A percentile compares a stretch with the other conserved stretches of the same genome.
Evolutionary conservation across 2,888 invertebrate genomes (phyloP).

Genomic region (Pelosia muscerda): DNA sequence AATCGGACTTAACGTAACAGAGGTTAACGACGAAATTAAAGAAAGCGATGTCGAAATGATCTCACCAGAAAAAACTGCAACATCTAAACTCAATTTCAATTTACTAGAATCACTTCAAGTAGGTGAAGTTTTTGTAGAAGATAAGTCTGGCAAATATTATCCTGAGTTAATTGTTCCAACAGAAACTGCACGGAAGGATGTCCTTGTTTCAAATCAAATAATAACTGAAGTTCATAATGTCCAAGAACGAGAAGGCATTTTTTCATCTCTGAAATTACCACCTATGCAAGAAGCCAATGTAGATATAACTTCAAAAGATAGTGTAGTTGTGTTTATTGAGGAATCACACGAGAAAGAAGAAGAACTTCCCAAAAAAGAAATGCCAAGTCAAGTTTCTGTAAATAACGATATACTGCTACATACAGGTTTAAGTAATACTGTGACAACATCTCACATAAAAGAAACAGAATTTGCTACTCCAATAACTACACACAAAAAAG

Average conservation of each 20-base stretch:
- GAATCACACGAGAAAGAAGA: constrained; percentile 90
- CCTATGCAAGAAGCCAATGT: constrained; percentile 88
- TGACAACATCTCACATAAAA: constrained; percentile 89
- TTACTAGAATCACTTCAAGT: constrained; percentile 89
- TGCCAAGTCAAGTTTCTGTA: constrained; percentile 67
- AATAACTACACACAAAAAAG: constrained; percentile 82
- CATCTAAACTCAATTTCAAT: constrained; percentile 88
- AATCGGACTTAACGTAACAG: constrained; percentile 88
- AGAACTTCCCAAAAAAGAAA: constrained; percentile 72
- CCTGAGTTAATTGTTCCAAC: constrained; percentile 93
- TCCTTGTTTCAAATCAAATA: constrained; percentile 89
- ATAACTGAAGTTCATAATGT: constrained; percentile 89
- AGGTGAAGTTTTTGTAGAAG: constrained; percentile 90
- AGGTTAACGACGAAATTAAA: constrained; percentile 88
- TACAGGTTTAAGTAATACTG: constrained; percentile 87
- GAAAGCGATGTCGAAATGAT: constrained; percentile 86
- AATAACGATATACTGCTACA: constrained; percentile 73
- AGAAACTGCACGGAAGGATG: constrained; percentile 89
- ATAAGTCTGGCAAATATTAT: constrained; percentile 92
- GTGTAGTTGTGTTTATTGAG: constrained; percentile 85
- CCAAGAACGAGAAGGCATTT: constrained; percentile 90
- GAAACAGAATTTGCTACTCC: constrained; percentile 86
- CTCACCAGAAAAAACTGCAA: constrained; percentile 78
- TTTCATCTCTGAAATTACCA: constrained; percentile 87
- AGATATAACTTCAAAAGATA: constrained; percentile 87